Conservation (phyloP, 2,797 vertebrate genomes). For the Balearica regulorum region DNA sequence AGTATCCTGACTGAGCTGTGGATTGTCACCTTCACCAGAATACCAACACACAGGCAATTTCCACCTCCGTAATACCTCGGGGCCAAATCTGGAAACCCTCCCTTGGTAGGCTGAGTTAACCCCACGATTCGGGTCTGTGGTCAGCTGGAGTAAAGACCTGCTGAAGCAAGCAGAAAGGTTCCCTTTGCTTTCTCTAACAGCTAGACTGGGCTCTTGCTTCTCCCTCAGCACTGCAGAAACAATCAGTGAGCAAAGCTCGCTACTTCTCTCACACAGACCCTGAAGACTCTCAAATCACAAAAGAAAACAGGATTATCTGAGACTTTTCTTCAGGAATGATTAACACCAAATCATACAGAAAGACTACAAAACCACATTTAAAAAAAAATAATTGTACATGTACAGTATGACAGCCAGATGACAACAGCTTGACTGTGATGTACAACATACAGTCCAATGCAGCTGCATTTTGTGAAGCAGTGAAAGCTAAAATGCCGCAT, state of each 20-base stretch:
- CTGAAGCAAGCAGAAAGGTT: not conserved
- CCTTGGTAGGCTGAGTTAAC: not conserved
- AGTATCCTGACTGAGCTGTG: not conserved
- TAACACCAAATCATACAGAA: not conserved
- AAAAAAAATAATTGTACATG: not conserved
- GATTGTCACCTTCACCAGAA: not conserved
- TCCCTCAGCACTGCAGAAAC: not conserved
- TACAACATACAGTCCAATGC: not conserved
- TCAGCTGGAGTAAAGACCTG: not conserved
- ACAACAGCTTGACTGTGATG: not conserved
- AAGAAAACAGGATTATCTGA: not conserved
- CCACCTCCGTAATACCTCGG: accelerated
- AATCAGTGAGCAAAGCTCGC: accelerated
- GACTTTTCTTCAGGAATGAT: not conserved
- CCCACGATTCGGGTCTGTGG: not conserved
- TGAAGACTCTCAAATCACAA: not conserved
- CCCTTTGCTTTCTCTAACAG: not conserved
- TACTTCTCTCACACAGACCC: not conserved
- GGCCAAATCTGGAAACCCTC: not conserved
- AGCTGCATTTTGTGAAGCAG: not conserved
- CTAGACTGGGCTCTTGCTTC: not conserved
- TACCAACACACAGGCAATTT: not conserved
- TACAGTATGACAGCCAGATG: not conserved
- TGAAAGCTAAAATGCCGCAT: not conserved
- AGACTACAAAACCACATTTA: not conserved